Base-by-base conservation (phyloP, 1,140 invertebrate species). In the Cataglyphis hispanica region DNA sequence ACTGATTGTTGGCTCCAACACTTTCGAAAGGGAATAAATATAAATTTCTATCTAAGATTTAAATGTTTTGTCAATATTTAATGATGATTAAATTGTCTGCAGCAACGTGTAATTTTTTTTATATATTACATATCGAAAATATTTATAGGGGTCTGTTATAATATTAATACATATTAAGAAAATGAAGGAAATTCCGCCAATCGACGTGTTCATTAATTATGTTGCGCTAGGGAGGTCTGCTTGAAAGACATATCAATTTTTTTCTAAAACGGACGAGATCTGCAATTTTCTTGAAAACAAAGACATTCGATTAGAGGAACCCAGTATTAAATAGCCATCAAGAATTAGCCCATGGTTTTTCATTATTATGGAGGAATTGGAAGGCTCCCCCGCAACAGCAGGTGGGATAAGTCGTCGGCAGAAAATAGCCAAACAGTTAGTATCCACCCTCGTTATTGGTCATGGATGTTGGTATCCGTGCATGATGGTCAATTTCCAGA, bases 381-480 rank as follows among this genome's bases (percentile, higher is more conserved):
- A 50, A 64, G 27, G 60, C 60, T 85, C 67, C 70, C 86, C 77
- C 74, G 86, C 80, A 86, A 87, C 84, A 87, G 92, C 93, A 94
- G 93, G 93, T 93, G 93, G 91, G 87, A 85, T 86, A 58, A 86
- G 84, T 64, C 83, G 27, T 56, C 37, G 53, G 64, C 74, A 75
- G 50, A 86, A 83, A 77, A 85, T 85, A 81, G n/a, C 50, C 60
- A 46, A 60, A 34, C 40, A 46, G 46, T 46, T 43, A 76, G 56
- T 34, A 81, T 77, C 69, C 78, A 27, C 63, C 86, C 58, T 81
- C 80, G 69, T 85, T 77, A 84, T 63, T 64, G 78, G 37, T 63
- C 31, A 11, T 78, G 77, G 58, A 60, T n/a, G 31, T 27, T 60
- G 50, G 61, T 67, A 74, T 69, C 72, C 77, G 27, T 46, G 83